Percentiles rank a stretch among this genome's conserved stretches.
These are phyloP conservation scores for Zaprionus ornatus DNA, from an alignment of 1,140 invertebrate species.

Conservation along the genomic window DNA sequence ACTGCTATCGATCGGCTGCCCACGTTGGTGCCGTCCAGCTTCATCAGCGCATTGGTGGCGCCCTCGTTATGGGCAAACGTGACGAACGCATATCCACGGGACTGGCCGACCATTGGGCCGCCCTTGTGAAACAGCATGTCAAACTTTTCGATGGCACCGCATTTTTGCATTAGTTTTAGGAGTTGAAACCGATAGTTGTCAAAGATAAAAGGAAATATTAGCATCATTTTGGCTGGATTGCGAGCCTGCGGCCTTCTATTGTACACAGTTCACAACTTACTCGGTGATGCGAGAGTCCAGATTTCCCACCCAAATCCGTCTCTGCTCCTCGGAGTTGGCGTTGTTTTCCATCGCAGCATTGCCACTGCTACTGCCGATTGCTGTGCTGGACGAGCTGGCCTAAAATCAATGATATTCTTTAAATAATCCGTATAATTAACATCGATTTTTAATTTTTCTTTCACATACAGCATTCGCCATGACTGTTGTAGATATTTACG, in stretches of 20 bases:
- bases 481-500: not conserved
- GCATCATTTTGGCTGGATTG: constrained; percentile 42
- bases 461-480: constrained; percentile 1
- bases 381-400: not conserved
- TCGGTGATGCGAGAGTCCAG: constrained; percentile 94
- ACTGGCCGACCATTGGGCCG: constrained; percentile 93
- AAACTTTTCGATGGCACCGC: constrained; percentile 96
- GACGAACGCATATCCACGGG: constrained; percentile 96
- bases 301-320: constrained; percentile 94
- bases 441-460: not conserved
- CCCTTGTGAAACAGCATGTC: constrained; percentile 96
- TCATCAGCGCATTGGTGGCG: constrained; percentile 86
- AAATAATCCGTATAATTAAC: not conserved
- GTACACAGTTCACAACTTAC: constrained; percentile 88
- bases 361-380: not conserved
- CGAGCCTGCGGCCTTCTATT: constrained; percentile 4
- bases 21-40: constrained; percentile 90
- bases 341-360: not conserved
- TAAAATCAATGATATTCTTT: not conserved
- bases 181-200: constrained; percentile 93
- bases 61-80: constrained; percentile 88
- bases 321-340: constrained; percentile 60
- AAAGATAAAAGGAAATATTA: constrained; percentile 79
- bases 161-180: constrained; percentile 96
- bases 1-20: constrained; percentile 91